Evolutionary conservation across 2,888 invertebrate genomes (phyloP).

Genomic region (Cryptus armator): DNA sequence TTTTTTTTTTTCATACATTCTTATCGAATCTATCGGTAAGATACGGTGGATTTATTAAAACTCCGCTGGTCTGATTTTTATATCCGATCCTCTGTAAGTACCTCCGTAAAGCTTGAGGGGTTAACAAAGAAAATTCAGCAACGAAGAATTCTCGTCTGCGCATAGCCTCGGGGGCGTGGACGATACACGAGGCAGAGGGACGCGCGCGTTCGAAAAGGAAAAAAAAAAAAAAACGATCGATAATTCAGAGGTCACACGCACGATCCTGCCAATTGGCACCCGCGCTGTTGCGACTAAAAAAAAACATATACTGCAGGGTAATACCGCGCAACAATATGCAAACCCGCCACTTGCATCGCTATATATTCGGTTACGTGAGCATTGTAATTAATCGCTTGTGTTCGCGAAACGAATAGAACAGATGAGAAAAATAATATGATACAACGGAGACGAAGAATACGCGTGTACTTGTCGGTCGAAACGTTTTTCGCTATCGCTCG

Average conservation of each 20-base stretch:
- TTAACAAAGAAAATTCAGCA: neutral
- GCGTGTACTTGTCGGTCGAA: too few relatives aligned
- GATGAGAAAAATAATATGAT: neutral
- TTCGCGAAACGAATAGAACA: neutral
- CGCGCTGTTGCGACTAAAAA: neutral
- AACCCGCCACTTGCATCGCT: neutral
- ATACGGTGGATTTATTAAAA: slow-evolving; percentile 1
- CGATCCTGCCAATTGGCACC: slow-evolving; percentile 43
- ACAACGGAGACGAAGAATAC: neutral
- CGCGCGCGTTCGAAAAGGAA: too few relatives aligned
- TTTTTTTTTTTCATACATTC: neutral
- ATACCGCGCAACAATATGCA: neutral
- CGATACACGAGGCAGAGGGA: neutral
- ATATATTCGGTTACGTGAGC: neutral
- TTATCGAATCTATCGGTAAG: neutral
- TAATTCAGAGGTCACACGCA: slow-evolving; percentile 51
- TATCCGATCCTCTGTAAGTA: neutral
- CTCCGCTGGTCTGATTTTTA: neutral
- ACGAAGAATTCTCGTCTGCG: neutral
- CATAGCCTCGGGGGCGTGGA: neutral
- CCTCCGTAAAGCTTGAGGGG: neutral
- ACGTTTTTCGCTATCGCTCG: neutral
- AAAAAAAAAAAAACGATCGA: slow-evolving; percentile 30
- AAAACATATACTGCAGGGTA: neutral
- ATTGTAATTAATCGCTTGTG: neutral